Percentiles rank a stretch among this genome's conserved stretches.
Conservation (phyloP, 1,140 invertebrate species). For the Drosophila pachea region DNA sequence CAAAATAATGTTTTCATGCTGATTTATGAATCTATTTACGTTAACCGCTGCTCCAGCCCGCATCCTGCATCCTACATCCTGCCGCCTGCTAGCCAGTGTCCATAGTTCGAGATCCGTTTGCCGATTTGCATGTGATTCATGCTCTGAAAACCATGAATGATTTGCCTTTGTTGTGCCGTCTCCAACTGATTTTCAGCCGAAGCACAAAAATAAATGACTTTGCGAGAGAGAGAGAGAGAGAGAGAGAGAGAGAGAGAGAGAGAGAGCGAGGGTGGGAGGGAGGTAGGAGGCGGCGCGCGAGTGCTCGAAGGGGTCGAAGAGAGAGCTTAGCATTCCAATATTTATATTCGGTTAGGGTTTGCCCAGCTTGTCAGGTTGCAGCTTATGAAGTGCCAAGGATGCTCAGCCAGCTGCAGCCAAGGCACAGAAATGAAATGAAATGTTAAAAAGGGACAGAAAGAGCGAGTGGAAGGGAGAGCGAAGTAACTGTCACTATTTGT, state of each 20-base stretch:
- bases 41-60: conserved; percentile 23
- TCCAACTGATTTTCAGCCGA: conserved; percentile 36
- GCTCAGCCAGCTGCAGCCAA: not conserved
- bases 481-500: conserved; percentile 61
- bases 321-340: conserved; percentile 65
- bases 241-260: not conserved
- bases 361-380: conserved; percentile 51
- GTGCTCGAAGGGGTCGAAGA: too few species aligned
- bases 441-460: conserved; percentile 14
- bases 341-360: conserved; percentile 55
- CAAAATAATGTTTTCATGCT: conserved; percentile 77
- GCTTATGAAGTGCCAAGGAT: conserved; percentile 19
- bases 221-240: conserved; percentile 18
- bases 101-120: conserved; percentile 13
- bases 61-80: not conserved
- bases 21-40: conserved; percentile 76
- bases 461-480: conserved; percentile 29
- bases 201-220: conserved; percentile 62
- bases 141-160: conserved; percentile 77
- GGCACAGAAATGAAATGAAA: conserved; percentile 57
- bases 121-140: conserved; percentile 75
- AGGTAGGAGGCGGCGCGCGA: too few species aligned
- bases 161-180: conserved; percentile 48
- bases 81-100: conserved; percentile 19
- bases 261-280: too few species aligned